Conservation (phyloP, 2,113 vertebrate genomes). For the Atrichornis clamosus region DNA sequence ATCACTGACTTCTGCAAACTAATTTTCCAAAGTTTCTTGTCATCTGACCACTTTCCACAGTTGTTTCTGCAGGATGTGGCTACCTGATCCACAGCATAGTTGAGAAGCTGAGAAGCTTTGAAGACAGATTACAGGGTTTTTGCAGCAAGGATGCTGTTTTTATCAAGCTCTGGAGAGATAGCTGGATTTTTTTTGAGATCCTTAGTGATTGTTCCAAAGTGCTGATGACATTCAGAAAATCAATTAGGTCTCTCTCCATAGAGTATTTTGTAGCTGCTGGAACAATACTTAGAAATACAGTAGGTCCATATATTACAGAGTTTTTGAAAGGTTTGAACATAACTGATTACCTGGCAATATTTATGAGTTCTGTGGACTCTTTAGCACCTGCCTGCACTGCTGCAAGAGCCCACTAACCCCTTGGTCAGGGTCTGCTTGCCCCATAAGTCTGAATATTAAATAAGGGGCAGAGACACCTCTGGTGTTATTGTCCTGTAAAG, state of each 20-base stretch:
- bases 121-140: background rate
- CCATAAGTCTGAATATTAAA: background rate
- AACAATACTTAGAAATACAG: background rate
- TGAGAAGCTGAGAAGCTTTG: background rate
- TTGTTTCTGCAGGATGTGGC: background rate
- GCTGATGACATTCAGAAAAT: background rate
- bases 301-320: background rate
- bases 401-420: background rate
- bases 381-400: background rate
- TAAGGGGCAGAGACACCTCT: rapidly evolving
- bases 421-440: background rate
- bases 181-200: background rate
- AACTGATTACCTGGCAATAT: background rate
- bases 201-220: background rate
- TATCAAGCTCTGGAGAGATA: background rate
- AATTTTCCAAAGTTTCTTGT: background rate
- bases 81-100: background rate
- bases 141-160: background rate
- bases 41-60: background rate
- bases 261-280: background rate
- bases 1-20: background rate
- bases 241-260: background rate
- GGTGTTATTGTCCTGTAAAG: background rate
- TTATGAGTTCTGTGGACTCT: background rate
- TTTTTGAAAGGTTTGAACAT: background rate